phyloP scores from a whole-genome alignment of 2,888 invertebrate genomes.

The Platycheirus albimanus region DNA sequence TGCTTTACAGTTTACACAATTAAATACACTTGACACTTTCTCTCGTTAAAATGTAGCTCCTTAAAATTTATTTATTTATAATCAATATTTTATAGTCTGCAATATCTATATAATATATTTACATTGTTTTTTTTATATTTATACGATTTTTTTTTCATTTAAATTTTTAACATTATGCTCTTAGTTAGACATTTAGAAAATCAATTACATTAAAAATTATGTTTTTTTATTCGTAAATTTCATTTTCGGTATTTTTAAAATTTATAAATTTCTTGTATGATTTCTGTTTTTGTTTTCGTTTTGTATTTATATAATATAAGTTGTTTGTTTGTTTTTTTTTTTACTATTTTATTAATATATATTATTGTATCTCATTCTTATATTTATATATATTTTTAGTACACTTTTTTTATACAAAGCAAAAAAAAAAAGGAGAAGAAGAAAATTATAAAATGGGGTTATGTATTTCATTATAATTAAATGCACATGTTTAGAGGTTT shows the following conservation, averaged over 20 bases:
- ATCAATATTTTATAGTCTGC: slow-evolving; percentile 60
- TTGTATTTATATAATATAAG: slow-evolving; percentile 50
- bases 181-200: slow-evolving; percentile 73
- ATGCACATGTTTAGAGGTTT: slow-evolving; percentile 50
- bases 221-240: slow-evolving; percentile 23
- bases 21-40: no score
- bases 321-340: slow-evolving; percentile 19
- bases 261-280: slow-evolving; percentile 47
- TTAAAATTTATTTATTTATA: slow-evolving; percentile 70
- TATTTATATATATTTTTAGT: slow-evolving; percentile 53
- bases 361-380: slow-evolving; percentile 71
- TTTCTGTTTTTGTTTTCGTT: slow-evolving; percentile 33
- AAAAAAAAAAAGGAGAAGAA: slow-evolving; percentile 39
- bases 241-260: slow-evolving; percentile 28
- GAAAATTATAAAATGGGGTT: slow-evolving; percentile 10
- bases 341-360: slow-evolving; percentile 47
- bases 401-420: slow-evolving; percentile 70
- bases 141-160: slow-evolving; percentile 27
- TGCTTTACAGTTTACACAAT: no score
- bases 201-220: slow-evolving; percentile 67
- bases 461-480: slow-evolving; percentile 50
- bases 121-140: slow-evolving; percentile 21
- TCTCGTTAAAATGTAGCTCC: slow-evolving; percentile 53
- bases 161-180: slow-evolving; percentile 53
- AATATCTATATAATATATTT: slow-evolving; percentile 45